Conservation (phyloP, 2,113 vertebrate genomes). For the Carassius gibelio region DNA sequence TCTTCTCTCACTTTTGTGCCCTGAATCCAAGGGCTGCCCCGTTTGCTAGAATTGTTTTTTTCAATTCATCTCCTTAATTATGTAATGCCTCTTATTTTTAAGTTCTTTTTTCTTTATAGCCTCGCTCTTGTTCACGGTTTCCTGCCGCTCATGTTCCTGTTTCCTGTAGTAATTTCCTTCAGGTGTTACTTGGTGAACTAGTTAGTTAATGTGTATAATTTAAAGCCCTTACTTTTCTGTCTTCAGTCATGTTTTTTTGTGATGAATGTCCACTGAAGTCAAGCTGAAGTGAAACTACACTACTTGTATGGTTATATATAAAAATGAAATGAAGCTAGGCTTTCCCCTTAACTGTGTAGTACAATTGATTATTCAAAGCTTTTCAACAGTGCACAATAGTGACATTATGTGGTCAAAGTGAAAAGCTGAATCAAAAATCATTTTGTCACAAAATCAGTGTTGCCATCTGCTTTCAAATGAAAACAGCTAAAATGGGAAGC, state of each 20-base stretch:
- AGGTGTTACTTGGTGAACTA: not conserved
- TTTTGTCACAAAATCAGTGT: no score
- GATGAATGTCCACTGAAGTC: not conserved
- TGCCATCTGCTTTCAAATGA: no score
- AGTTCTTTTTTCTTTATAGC: not conserved
- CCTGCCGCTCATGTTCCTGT: not conserved
- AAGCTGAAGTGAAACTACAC: not conserved
- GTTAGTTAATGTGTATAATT: not conserved
- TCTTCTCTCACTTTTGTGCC: constrained; percentile 2
- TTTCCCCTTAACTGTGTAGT: no score
- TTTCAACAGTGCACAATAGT: no score
- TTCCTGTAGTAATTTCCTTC: not conserved
- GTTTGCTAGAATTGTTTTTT: not conserved
- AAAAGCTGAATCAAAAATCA: no score
- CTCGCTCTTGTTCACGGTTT: not conserved
- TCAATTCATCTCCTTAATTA: not conserved
- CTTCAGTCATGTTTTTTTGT: not conserved
- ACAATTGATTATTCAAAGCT: no score
- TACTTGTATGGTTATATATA: no score
- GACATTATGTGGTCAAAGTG: no score
- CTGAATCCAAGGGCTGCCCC: not conserved
- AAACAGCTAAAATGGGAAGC: no score
- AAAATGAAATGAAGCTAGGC: no score
- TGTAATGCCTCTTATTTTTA: not conserved
- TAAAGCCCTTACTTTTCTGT: not conserved